phyloP scores from a whole-genome alignment of 1,140 invertebrate genomes.

The Drosophila tsacasi region DNA sequence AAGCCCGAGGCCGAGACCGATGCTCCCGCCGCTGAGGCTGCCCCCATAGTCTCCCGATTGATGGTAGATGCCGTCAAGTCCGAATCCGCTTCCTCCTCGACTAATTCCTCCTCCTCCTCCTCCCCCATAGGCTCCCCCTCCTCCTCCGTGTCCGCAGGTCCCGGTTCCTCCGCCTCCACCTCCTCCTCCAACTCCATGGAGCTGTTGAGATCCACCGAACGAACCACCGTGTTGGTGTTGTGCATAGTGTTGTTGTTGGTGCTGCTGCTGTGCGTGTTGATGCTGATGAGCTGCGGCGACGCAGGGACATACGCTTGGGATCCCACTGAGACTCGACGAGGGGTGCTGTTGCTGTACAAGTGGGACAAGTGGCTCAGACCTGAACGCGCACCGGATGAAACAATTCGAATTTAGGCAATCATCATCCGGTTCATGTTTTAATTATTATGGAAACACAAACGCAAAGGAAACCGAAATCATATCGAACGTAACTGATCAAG shows the following conservation, averaged over 20 bases:
- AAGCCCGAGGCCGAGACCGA: slow-evolving; percentile 66
- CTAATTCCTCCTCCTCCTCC: slow-evolving; percentile 83
- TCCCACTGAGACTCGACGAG: slow-evolving; percentile 85
- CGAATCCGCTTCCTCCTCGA: slow-evolving; percentile 85
- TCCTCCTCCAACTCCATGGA: slow-evolving; percentile 84
- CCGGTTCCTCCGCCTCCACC: slow-evolving; percentile 64
- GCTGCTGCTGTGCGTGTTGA: slow-evolving; percentile 75
- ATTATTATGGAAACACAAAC: slow-evolving; percentile 45
- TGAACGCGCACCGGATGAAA: slow-evolving; percentile 55
- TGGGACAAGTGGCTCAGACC: slow-evolving; percentile 85
- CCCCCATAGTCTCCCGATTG: slow-evolving; percentile 85
- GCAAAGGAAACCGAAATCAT: slow-evolving; percentile 50
- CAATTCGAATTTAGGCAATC: slow-evolving; percentile 33
- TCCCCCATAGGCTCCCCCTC: slow-evolving; percentile 77
- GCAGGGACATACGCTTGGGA: slow-evolving; percentile 84
- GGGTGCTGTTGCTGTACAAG: slow-evolving; percentile 85
- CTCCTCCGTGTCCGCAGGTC: slow-evolving; percentile 74
- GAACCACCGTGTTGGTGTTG: slow-evolving; percentile 72
- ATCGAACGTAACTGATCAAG: slow-evolving; percentile 44
- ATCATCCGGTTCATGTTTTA: slow-evolving; percentile 4
- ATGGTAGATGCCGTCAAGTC: slow-evolving; percentile 85
- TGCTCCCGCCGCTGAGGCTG: slow-evolving; percentile 68
- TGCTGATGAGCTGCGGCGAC: slow-evolving; percentile 83
- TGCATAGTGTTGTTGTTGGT: slow-evolving; percentile 75
- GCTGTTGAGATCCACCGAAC: slow-evolving; percentile 85